phyloP scores from a whole-genome alignment of 2,797 vertebrate species.

The Etheostoma nigrum region DNA sequence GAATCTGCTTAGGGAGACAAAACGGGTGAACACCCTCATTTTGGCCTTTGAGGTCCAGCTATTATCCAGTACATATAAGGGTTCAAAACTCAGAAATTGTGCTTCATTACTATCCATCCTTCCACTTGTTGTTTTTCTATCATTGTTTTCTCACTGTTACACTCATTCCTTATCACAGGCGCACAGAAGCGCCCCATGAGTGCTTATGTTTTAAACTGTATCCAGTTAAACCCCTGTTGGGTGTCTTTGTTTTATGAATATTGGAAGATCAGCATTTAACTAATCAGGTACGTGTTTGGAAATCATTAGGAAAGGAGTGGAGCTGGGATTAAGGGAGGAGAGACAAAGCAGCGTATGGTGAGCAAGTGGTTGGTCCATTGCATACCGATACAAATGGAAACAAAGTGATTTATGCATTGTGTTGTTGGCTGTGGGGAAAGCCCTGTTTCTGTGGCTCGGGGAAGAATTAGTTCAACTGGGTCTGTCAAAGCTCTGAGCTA shows the following conservation, averaged over 20 bases:
- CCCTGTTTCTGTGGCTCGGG: conserved; percentile 53
- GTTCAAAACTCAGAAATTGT: conserved; percentile 38
- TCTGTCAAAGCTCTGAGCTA: conserved; percentile 63
- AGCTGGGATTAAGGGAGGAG: conserved; percentile 41
- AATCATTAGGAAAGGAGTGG: conserved; percentile 51
- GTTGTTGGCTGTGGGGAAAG: conserved; percentile 52
- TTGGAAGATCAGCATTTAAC: conserved; percentile 49
- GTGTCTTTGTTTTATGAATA: conserved; percentile 51
- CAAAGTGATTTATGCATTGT: conserved; percentile 51
- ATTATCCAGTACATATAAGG: conserved; percentile 58
- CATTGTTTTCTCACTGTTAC: conserved; percentile 52
- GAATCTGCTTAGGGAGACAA: conserved; percentile 57
- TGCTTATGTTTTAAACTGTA: conserved; percentile 40
- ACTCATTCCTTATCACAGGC: conserved; percentile 59
- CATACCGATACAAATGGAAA: conserved; percentile 42
- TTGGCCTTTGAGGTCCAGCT: conserved; percentile 43
- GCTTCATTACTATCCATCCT: conserved; percentile 38
- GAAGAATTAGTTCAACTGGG: conserved; percentile 64
- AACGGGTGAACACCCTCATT: conserved; percentile 54
- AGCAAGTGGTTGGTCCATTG: conserved; percentile 43
- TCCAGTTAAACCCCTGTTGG: conserved; percentile 32
- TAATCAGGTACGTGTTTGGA: conserved; percentile 53
- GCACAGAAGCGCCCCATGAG: conserved; percentile 51
- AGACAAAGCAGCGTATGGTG: conserved; percentile 63
- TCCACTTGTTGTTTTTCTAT: conserved; percentile 55